Evolutionary conservation across 1,140 invertebrate genomes (phyloP).

Genomic region (Caenorhabditis brenneri): DNA sequence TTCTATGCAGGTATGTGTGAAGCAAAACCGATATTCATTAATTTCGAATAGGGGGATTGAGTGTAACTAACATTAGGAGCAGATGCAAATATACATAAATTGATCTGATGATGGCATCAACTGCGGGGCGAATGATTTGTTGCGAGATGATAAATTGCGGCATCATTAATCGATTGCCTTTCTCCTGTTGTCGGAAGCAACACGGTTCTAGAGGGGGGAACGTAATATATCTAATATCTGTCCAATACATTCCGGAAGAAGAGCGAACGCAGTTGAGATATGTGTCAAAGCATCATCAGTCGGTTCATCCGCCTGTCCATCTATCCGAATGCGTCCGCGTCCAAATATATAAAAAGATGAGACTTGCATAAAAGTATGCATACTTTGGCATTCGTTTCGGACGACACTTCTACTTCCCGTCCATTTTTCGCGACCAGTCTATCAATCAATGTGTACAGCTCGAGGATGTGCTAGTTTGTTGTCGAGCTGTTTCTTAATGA

Average conservation of each 20-base stretch:
- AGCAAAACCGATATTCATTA: slow-evolving; percentile 2
- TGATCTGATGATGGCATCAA: not conserved
- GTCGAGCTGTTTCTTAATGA: slow-evolving; percentile 43
- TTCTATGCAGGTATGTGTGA: slow-evolving; percentile 19
- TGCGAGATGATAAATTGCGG: slow-evolving; percentile 32
- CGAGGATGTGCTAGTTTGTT: slow-evolving; percentile 36
- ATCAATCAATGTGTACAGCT: slow-evolving; percentile 43
- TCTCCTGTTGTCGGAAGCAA: not conserved
- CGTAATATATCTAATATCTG: not conserved
- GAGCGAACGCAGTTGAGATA: not conserved
- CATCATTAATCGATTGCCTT: not conserved
- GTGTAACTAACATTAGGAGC: slow-evolving; percentile 11
- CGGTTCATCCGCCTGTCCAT: not conserved
- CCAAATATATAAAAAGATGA: not conserved
- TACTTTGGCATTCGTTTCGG: not conserved
- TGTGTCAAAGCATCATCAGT: not conserved
- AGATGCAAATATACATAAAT: slow-evolving; percentile 40
- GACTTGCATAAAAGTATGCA: slow-evolving; percentile 39
- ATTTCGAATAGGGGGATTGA: not conserved
- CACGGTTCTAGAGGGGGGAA: not conserved
- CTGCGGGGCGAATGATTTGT: slow-evolving; percentile 19
- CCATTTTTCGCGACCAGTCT: slow-evolving; percentile 32
- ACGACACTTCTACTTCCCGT: not conserved
- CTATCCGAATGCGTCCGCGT: not conserved
- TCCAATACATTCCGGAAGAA: slow-evolving; percentile 7